phyloP scores from a whole-genome alignment of 2,797 vertebrate genomes.

The Sphenopsis melanotis region DNA sequence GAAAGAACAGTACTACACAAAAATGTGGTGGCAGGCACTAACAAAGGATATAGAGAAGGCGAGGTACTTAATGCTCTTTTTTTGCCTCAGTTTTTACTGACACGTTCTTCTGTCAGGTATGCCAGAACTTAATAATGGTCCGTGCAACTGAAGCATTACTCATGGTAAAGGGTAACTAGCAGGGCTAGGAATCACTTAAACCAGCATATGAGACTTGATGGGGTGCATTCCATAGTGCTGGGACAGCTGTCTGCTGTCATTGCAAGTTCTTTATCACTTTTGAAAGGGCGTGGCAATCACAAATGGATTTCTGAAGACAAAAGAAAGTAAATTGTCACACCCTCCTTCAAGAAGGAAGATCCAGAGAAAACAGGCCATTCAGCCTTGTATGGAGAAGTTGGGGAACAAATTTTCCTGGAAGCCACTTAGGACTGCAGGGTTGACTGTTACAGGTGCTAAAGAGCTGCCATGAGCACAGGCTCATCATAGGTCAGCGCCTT shows the following conservation, averaged over 20 bases:
- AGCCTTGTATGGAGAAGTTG: background rate
- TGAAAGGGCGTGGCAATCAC: background rate
- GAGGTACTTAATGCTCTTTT: background rate
- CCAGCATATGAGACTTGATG: background rate
- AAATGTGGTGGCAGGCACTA: background rate
- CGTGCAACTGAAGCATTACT: background rate
- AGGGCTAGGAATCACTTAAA: background rate
- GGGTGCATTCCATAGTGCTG: background rate
- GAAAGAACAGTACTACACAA: background rate
- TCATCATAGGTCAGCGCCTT: background rate
- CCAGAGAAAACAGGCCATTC: background rate
- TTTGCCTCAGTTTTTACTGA: background rate
- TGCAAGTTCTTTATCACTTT: background rate
- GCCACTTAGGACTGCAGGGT: background rate
- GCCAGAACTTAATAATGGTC: background rate
- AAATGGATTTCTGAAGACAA: background rate
- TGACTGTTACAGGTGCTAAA: background rate
- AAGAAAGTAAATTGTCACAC: background rate
- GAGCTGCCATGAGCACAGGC: background rate
- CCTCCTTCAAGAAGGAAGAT: background rate
- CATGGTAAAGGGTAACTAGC: background rate
- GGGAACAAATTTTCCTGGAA: background rate
- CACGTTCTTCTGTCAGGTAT: background rate
- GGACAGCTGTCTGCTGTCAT: background rate
- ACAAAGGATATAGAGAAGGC: background rate